These are phyloP conservation scores for Rhabdophis nuchalis DNA, from an alignment of 2,797 vertebrate genomes.

Conservation along the genomic window DNA sequence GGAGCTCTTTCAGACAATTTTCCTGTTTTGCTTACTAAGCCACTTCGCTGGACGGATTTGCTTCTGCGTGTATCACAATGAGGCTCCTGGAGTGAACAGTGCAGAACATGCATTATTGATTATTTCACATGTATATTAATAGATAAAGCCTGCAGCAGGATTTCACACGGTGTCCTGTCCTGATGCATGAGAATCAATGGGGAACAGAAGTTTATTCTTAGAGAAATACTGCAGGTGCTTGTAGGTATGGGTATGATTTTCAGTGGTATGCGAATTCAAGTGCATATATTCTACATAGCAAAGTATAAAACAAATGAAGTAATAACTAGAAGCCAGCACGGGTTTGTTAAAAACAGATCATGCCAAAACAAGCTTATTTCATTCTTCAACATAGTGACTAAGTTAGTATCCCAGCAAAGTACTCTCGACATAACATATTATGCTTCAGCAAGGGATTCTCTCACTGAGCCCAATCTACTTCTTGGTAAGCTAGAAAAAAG, in stretches of 20 bases:
- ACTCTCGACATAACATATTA: no score
- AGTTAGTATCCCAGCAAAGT: no score
- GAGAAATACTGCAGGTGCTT: constrained; percentile 16
- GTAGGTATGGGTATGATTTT: fast-evolving
- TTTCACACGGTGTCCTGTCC: constrained; percentile 54
- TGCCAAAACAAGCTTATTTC: no score
- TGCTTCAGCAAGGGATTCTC: no score
- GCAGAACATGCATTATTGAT: constrained; percentile 53
- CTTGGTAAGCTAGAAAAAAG: no score
- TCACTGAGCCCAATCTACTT: no score
- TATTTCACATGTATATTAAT: constrained; percentile 58
- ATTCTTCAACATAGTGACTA: no score
- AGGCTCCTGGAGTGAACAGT: constrained; percentile 16
- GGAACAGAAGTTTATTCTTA: constrained; percentile 12
- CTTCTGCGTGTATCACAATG: constrained; percentile 27
- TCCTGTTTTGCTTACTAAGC: constrained; percentile 46
- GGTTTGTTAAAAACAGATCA: no score
- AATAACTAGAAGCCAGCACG: no score
- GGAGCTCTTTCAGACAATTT: background rate
- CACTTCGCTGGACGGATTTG: constrained; percentile 35
- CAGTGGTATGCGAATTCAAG: background rate
- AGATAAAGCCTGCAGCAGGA: constrained; percentile 44
- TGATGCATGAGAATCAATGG: constrained; percentile 34
- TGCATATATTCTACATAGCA: background rate
- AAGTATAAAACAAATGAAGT: no score